Conservation (phyloP, 2,888 invertebrate species). For the Dendrolimus pini region DNA sequence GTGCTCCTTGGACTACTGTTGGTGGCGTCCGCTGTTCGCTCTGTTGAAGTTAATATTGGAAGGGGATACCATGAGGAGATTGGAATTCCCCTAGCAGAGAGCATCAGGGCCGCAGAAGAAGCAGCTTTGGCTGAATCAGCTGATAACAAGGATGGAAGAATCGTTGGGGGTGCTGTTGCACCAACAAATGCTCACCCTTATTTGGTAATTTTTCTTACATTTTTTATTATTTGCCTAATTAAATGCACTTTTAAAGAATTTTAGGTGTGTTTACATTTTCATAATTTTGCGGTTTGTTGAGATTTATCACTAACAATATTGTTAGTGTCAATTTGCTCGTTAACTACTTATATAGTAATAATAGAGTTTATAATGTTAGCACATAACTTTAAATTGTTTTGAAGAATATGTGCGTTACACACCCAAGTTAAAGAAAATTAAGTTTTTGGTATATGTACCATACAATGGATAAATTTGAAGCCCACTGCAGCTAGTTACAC, state of each 20-base stretch:
- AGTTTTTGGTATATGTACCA: too few species aligned
- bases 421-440: too few species aligned
- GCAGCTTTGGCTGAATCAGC: neutral
- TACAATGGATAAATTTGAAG: too few species aligned
- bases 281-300: too few species aligned
- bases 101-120: constrained; percentile 34
- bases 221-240: neutral
- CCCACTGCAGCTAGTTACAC: too few species aligned
- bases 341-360: too few species aligned
- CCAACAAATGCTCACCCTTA: constrained; percentile 28
- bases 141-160: constrained; percentile 11
- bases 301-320: too few species aligned
- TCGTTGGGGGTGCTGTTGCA: constrained; percentile 37
- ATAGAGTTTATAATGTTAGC: too few species aligned
- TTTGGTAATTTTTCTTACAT: constrained; percentile 18
- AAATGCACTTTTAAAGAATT: neutral
- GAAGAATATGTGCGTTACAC: too few species aligned
- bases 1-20: constrained; percentile 17
- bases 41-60: constrained; percentile 13
- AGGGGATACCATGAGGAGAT: constrained; percentile 30
- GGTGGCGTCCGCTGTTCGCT: constrained; percentile 17
- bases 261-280: neutral
- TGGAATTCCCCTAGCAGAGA: constrained; percentile 36
- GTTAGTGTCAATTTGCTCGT: too few species aligned
- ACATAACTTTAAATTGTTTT: too few species aligned